A percentile compares a stretch with the other conserved stretches of the same genome.
Conservation (phyloP, 2,113 vertebrate genomes). For the Aepyceros melampus region DNA sequence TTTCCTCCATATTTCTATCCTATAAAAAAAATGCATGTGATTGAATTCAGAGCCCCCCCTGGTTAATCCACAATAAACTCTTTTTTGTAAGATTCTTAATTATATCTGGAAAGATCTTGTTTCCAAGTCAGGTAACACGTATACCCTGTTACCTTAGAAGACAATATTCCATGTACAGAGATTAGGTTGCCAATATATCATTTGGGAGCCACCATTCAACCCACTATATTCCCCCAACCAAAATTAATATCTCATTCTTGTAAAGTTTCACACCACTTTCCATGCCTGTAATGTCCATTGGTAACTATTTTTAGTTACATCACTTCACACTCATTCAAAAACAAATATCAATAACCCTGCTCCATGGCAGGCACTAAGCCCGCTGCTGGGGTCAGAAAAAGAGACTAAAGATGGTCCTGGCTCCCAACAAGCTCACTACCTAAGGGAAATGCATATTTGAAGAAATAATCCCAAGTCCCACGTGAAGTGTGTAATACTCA, state of each 20-base stretch:
- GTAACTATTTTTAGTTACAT: neutral
- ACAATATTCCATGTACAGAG: neutral
- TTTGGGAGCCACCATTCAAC: neutral
- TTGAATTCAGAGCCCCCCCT: neutral
- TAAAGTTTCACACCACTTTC: neutral
- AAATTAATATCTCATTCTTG: neutral
- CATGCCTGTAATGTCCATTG: neutral
- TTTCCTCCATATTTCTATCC: neutral
- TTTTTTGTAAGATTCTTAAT: neutral
- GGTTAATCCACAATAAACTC: neutral
- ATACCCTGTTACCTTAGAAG: neutral
- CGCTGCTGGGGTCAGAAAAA: neutral
- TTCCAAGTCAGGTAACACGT: neutral
- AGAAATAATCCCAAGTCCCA: neutral
- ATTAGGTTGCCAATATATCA: neutral
- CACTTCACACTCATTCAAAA: neutral
- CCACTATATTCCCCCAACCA: neutral
- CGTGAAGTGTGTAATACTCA: too few relatives aligned
- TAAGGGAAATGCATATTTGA: neutral
- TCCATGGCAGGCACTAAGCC: neutral
- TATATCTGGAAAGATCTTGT: neutral
- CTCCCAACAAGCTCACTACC: neutral
- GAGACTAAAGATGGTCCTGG: neutral
- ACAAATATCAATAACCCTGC: neutral
- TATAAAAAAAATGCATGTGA: neutral